Base-by-base conservation (phyloP, 2,113 vertebrate genomes). In the Tragulus kanchil region DNA sequence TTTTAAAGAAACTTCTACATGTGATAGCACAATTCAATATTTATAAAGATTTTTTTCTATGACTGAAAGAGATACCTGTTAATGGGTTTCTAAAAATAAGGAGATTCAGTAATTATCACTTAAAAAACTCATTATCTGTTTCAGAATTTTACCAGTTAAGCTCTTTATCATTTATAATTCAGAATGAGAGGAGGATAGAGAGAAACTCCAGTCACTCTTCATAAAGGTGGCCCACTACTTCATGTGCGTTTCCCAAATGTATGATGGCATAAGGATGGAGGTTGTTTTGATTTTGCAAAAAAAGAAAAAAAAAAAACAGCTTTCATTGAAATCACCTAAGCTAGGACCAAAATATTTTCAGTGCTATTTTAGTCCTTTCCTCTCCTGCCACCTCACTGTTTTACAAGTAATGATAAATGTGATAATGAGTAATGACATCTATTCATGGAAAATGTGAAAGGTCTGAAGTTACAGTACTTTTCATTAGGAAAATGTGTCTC, bases 401-500 rank as follows among this genome's bases (percentile, higher is more conserved):
- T 98, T 97, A 98, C 97, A 98, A 98, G 96, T 97, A 97, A 97
- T 98, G 98, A 98, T 98, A 98, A 98, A 98, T 98, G 98, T 98
- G 99, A 98, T 98, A 98, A 98, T 98, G 98, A 98, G 95, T 98
- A 98, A 98, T 98, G 98, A 96, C 98, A 98, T 98, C 98, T 98
- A 98, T 98, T 98, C 97, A 85, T 93, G 97, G 98, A 98, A 98
- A 50, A 93, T 98, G 98, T 98, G 98, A 98, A 98, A 98, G 96
- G 97, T 98, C 97, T 98, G 96, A 98, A 98, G 98, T 97, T 97
- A 97, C 97, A 97, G 93, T 96, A 96, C 96, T 98, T 98, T 97
- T 97, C 81, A 58, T 94, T 97, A 97, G 95, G 97, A 98, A 99
- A 98, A 98, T 98, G 97, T 98, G 91, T 98, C 94, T 98, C 90